Percentiles rank a stretch among this genome's conserved stretches.
phyloP scores from a whole-genome alignment of 2,888 invertebrate species.

The Peribatodes rhomboidaria region DNA sequence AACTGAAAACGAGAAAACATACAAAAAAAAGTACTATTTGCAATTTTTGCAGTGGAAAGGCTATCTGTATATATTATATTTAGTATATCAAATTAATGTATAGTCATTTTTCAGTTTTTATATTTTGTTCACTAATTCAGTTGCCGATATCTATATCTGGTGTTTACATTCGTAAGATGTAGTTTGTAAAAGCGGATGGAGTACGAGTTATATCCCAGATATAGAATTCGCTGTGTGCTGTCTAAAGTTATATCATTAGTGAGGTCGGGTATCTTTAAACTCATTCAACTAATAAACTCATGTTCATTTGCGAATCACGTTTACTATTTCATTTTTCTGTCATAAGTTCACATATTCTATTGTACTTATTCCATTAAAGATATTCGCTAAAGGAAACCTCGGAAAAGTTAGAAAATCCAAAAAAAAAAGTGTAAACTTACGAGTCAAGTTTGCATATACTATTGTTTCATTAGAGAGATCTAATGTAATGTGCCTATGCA shows the following conservation, averaged over 20 bases:
- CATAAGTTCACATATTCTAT: constrained; percentile 79
- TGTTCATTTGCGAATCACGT: constrained; percentile 71
- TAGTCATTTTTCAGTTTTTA: constrained; percentile 71
- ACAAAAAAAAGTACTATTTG: constrained; percentile 69
- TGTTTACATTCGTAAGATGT: constrained; percentile 50
- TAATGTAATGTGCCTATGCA: constrained; percentile 82
- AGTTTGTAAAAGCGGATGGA: constrained; percentile 43
- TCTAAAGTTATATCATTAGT: constrained; percentile 68
- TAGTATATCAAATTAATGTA: constrained; percentile 77
- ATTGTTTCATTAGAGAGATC: constrained; percentile 81
- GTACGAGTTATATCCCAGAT: constrained; percentile 55
- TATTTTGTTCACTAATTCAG: constrained; percentile 64
- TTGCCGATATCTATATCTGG: constrained; percentile 62
- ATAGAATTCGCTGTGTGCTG: constrained; percentile 54
- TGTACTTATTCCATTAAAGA: constrained; percentile 85
- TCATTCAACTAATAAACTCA: constrained; percentile 69
- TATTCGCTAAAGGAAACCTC: constrained; percentile 81
- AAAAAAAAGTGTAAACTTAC: constrained; percentile 72
- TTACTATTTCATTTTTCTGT: constrained; percentile 73
- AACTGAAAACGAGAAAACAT: constrained; percentile 75
- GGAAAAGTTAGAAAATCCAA: constrained; percentile 71
- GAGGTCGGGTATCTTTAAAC: constrained; percentile 78
- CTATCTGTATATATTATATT: constrained; percentile 77
- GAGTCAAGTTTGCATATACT: constrained; percentile 80
- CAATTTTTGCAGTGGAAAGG: constrained; percentile 73